Conservation (phyloP, 2,797 vertebrate species). For the Psittacula echo region DNA sequence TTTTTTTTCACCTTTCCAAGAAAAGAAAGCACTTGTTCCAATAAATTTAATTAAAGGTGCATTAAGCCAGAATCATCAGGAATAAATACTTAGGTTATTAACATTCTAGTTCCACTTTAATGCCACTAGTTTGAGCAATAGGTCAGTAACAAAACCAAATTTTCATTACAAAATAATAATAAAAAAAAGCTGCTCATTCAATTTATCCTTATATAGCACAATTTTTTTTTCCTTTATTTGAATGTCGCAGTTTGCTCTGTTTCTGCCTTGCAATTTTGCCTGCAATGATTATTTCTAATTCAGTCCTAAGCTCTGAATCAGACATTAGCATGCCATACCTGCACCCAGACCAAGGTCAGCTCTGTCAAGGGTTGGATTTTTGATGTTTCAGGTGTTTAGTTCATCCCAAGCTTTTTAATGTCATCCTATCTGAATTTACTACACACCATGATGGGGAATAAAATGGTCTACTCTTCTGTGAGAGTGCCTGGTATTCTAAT, state of each 20-base stretch:
- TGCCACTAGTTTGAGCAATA: background rate
- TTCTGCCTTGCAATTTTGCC: background rate
- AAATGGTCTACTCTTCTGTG: background rate
- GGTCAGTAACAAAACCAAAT: background rate
- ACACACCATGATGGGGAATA: background rate
- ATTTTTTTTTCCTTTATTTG: background rate
- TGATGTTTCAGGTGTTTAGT: background rate
- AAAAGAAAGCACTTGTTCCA: background rate
- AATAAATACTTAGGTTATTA: background rate
- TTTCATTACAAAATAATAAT: background rate
- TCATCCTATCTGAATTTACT: background rate
- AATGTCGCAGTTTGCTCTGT: background rate
- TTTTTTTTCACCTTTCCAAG: slow-evolving; percentile 30
- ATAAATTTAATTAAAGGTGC: slow-evolving; percentile 57
- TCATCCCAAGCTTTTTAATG: background rate
- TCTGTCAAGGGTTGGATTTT: background rate
- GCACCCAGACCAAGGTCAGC: background rate
- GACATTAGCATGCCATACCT: background rate
- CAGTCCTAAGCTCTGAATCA: background rate
- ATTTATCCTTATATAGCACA: background rate
- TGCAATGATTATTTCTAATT: background rate
- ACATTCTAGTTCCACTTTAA: slow-evolving; percentile 3
- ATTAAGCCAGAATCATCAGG: slow-evolving; percentile 9
- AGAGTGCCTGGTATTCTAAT: background rate
- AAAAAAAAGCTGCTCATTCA: background rate